Percentiles rank a stretch among this genome's conserved stretches.
phyloP scores from a whole-genome alignment of 2,797 vertebrate genomes.

The Macroramphosus scolopax region DNA sequence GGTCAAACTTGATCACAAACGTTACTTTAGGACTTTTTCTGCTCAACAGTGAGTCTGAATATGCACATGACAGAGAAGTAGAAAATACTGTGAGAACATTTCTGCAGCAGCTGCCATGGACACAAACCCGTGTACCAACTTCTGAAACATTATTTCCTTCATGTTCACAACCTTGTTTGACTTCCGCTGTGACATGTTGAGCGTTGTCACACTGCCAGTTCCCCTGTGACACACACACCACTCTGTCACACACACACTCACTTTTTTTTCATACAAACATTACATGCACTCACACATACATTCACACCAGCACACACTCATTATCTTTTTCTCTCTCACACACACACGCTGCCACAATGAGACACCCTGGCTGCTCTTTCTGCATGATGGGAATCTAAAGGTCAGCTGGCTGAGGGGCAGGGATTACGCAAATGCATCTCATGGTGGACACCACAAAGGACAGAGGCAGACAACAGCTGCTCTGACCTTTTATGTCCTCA shows the following conservation, averaged over 20 bases:
- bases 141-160: not conserved
- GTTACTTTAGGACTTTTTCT: too few species aligned
- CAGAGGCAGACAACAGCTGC: constrained; percentile 29
- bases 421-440: constrained; percentile 48
- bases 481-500: constrained; percentile 42
- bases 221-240: constrained; percentile 19
- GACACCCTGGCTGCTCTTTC: constrained; percentile 15
- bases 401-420: constrained; percentile 45
- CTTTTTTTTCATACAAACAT: too few species aligned
- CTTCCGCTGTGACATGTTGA: constrained; percentile 18
- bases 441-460: constrained; percentile 19
- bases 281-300: too few species aligned
- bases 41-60: too few species aligned
- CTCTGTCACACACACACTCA: constrained; percentile 15
- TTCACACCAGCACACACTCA: too few species aligned
- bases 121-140: too few species aligned
- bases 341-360: constrained; percentile 3
- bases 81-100: too few species aligned
- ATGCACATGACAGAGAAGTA: too few species aligned
- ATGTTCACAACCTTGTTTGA: constrained; percentile 11
- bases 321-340: too few species aligned
- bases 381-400: constrained; percentile 34
- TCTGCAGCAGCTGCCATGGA: too few species aligned
- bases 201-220: constrained; percentile 32
- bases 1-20: too few species aligned